These are phyloP conservation scores for Mystacides longicornis DNA, from an alignment of 2,888 invertebrate genomes.

Conservation along the genomic window DNA sequence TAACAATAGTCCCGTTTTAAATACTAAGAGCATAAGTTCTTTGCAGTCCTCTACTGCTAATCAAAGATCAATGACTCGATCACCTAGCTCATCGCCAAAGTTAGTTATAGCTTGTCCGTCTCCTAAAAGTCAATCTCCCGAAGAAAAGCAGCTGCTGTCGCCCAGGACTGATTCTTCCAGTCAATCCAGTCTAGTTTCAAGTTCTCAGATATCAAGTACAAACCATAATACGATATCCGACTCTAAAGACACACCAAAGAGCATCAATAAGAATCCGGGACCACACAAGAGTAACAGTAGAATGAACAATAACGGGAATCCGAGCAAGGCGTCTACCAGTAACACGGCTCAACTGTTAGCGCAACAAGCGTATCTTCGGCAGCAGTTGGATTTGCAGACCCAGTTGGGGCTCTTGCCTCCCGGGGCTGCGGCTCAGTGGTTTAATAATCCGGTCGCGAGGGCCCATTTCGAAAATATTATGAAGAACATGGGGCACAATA, in stretches of 20 bases:
- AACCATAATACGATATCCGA: conserved; percentile 30
- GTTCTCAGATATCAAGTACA: conserved; percentile 37
- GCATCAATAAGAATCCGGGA: conserved; percentile 35
- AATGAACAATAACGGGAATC: neutral
- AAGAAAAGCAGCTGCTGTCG: conserved; percentile 40
- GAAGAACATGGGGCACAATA: conserved; percentile 41
- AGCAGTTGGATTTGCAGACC: conserved; percentile 24
- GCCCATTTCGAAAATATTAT: conserved; percentile 33
- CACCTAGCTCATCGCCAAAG: conserved; percentile 48
- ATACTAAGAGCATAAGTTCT: conserved; percentile 30
- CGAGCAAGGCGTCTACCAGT: conserved; percentile 6
- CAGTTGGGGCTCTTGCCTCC: conserved; percentile 21
- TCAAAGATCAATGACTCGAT: conserved; percentile 43
- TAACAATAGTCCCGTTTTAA: conserved; percentile 13
- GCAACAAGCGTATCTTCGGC: conserved; percentile 22
- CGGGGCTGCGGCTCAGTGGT: conserved; percentile 24
- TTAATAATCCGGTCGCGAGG: conserved; percentile 23
- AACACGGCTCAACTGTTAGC: conserved; percentile 11
- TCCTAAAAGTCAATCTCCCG: conserved; percentile 30
- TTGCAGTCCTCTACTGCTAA: conserved; percentile 29
- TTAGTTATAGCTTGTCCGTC: conserved; percentile 37
- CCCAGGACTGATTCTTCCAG: conserved; percentile 35
- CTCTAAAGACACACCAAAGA: conserved; percentile 36
- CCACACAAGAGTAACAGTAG: conserved; percentile 30
- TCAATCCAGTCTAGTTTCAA: conserved; percentile 43